These are phyloP conservation scores for Ctenochaetus hawaiiensis DNA, from an alignment of 2,797 vertebrate species.

Conservation along the genomic window DNA sequence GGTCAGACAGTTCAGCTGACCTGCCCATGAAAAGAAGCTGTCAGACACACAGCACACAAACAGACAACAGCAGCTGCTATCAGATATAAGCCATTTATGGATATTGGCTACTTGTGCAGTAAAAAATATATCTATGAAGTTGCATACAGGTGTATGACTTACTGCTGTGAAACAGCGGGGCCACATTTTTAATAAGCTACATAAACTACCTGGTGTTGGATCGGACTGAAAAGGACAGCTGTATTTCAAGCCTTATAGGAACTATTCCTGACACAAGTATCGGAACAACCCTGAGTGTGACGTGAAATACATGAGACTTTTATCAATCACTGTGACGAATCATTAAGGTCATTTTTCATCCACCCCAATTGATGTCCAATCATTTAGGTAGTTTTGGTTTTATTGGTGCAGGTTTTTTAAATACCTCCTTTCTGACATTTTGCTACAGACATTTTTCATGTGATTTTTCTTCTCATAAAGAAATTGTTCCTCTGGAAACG, in stretches of 20 bases:
- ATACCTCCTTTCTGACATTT: not conserved
- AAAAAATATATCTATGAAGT: too few relatives aligned
- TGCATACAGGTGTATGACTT: too few relatives aligned
- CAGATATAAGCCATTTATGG: not conserved
- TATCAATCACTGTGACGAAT: not conserved
- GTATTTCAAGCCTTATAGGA: too few relatives aligned
- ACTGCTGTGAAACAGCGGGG: too few relatives aligned
- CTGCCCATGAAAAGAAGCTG: conserved; percentile 56
- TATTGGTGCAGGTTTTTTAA: not conserved
- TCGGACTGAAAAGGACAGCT: too few relatives aligned
- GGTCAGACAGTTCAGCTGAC: conserved; percentile 88
- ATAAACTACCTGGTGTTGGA: too few relatives aligned
- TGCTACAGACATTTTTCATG: not conserved
- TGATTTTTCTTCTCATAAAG: not conserved
- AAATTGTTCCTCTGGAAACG: not conserved
- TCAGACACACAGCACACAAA: conserved; percentile 55
- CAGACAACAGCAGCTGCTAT: conserved; percentile 16
- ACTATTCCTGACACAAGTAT: too few relatives aligned
- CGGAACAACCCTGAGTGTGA: too few relatives aligned
- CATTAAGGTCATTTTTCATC: not conserved
- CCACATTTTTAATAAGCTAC: too few relatives aligned
- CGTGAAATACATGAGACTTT: not conserved
- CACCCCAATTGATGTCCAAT: too few relatives aligned
- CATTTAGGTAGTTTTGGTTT: not conserved
- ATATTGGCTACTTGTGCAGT: too few relatives aligned